Evolutionary conservation across 2,888 invertebrate species (phyloP).

Genomic region (Gymnosoma rotundatum): DNA sequence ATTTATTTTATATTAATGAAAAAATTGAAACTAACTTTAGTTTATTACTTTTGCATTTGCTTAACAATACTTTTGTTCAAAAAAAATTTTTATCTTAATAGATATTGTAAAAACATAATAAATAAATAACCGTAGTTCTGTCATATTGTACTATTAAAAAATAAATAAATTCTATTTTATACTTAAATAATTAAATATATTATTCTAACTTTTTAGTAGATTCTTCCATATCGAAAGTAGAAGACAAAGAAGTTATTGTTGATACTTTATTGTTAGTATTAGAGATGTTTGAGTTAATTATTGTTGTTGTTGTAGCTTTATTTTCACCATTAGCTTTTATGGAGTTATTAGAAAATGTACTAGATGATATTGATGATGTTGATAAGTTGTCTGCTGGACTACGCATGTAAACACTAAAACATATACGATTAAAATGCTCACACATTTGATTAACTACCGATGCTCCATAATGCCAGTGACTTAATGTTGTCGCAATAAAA

Average conservation of each 20-base stretch:
- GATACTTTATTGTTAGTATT: conserved; percentile 27
- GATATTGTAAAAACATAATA: too few species aligned
- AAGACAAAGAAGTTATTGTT: conserved; percentile 30
- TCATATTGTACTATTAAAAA: too few species aligned
- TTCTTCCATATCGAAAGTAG: conserved; percentile 34
- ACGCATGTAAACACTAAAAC: conserved; percentile 85
- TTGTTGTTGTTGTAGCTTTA: conserved; percentile 59
- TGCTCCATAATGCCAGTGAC: conserved; percentile 96
- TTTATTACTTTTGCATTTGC: too few species aligned
- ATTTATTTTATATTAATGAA: too few species aligned
- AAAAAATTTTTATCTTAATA: too few species aligned
- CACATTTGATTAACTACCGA: conserved; percentile 98
- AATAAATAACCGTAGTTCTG: too few species aligned
- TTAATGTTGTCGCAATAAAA: conserved; percentile 87
- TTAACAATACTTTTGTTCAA: too few species aligned
- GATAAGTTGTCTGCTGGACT: conserved; percentile 5
- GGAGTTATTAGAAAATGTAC: conserved; percentile 4
- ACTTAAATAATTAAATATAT: conserved; percentile 59
- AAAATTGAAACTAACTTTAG: too few species aligned
- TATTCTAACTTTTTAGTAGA: conserved; percentile 62
- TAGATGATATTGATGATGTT: conserved; percentile 6
- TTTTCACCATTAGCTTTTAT: conserved; percentile 62
- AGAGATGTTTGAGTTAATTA: conserved; percentile 68
- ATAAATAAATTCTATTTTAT: conserved; percentile 32
- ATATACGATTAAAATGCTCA: conserved; percentile 93